Percentiles rank a stretch among this genome's conserved stretches.
phyloP scores from a whole-genome alignment of 2,888 invertebrate genomes.

The Spodoptera exigua region DNA sequence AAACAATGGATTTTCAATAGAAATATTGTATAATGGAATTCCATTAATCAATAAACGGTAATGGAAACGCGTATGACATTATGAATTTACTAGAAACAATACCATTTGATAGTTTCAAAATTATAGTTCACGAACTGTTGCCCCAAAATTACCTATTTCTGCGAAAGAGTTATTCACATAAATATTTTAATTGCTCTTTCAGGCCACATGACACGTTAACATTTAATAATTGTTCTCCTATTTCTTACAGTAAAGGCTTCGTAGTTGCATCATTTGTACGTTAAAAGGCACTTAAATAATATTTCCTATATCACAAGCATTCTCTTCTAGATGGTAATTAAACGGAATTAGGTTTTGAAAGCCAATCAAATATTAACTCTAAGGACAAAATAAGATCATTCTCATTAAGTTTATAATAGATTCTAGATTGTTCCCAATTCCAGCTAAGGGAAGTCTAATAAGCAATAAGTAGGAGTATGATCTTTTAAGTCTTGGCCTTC shows the following conservation, averaged over 20 bases:
- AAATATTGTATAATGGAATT: too few species aligned
- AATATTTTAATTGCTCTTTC: too few species aligned
- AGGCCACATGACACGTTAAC: too few species aligned
- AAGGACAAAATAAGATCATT: background rate
- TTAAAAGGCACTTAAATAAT: slow-evolving; percentile 26
- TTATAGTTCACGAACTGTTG: too few species aligned
- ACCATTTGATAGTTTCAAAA: too few species aligned
- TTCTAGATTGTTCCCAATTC: background rate
- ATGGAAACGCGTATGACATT: too few species aligned
- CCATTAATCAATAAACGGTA: too few species aligned
- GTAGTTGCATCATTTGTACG: slow-evolving; percentile 21
- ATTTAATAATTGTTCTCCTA: background rate
- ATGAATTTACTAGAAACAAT: too few species aligned
- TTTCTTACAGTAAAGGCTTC: slow-evolving; percentile 9
- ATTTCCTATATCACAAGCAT: slow-evolving; percentile 17
- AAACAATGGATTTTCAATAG: too few species aligned
- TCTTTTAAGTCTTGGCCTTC: background rate
- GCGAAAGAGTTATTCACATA: too few species aligned
- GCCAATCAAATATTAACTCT: background rate
- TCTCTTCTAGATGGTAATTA: slow-evolving; percentile 6
- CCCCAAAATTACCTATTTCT: too few species aligned
- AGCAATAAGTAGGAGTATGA: background rate
- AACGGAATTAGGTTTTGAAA: slow-evolving; percentile 6
- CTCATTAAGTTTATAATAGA: background rate
- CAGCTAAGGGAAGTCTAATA: background rate